Evolutionary conservation across 2,888 invertebrate species (phyloP), one percentile per base, ranked within the genome.

Genomic region (Parelbella ahira): DNA sequence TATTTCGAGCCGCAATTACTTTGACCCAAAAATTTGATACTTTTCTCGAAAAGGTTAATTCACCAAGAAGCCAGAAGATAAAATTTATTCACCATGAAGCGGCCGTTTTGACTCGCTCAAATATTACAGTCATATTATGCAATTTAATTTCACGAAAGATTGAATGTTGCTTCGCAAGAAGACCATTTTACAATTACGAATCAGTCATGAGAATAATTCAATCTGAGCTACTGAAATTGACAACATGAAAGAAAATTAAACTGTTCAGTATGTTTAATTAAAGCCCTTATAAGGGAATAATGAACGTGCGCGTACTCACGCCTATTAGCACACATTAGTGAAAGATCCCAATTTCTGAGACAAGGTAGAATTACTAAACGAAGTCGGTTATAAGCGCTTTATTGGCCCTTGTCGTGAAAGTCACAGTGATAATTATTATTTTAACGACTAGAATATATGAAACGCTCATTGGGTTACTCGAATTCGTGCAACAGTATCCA

Each of bases 171-270:
- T 56, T 60, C 54, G 56, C 49, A 50, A 28, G 6, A 11, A 18
- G 21, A 19, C 58, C 58, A 51, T 38, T 38, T 18, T 27, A 19
- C 39, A 45, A 54, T 58, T 54, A 58, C 46, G 15, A 38, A 43
- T 47, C 48, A 39, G 44, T 51, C 46, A 49, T 54, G 55, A 55
- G 51, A 51, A 49, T 56, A 54, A 66, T 66, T 60, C 54, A 58
- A 63, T 63, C 58, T 39, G 13, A 21, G 13, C 20, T 33, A 29
- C 33, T 11, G 11, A 32, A 20, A 32, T 32, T 32, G 32, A 32
- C 32, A 20, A 20, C 11, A 56, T 53, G 41, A 49, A 33, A 44
- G 44, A 44, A 50, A 36, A 30, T 39, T 25, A 42, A 60, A 20
- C 11, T 32, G 32, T 32, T 32, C 20, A 9, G 9, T 18, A 10